A percentile compares a stretch with the other conserved stretches of the same genome.
Evolutionary conservation across 2,113 vertebrate genomes (phyloP).

Genomic region (Onychostruthus taczanowskii): DNA sequence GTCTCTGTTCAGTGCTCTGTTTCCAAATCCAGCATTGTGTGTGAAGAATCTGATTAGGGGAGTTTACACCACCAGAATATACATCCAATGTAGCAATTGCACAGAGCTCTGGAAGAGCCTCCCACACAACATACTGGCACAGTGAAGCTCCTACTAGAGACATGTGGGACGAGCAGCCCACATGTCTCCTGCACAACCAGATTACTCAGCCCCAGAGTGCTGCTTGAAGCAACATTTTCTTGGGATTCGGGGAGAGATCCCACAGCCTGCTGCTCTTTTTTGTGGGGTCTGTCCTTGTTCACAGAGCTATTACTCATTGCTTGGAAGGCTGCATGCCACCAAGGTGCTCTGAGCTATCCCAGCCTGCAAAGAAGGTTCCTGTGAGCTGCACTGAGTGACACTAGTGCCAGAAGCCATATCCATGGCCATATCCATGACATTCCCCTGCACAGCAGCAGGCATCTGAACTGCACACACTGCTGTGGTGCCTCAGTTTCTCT

Average conservation of each 20-base stretch:
- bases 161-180: neutral
- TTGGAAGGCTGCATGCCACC: neutral
- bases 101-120: neutral
- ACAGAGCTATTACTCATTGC: neutral
- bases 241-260: neutral
- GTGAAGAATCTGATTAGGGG: neutral
- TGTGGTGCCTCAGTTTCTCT: neutral
- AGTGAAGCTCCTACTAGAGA: neutral
- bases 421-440: too few relatives aligned
- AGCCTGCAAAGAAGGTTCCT: neutral
- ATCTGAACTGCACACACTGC: neutral
- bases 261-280: neutral
- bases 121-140: neutral
- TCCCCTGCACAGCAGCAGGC: neutral
- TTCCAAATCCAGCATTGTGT: neutral
- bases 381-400: neutral
- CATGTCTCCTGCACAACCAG: neutral
- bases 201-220: neutral
- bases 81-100: neutral
- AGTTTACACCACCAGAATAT: neutral
- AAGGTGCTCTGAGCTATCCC: neutral
- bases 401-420: neutral
- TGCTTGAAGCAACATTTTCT: neutral
- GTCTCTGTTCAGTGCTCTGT: neutral
- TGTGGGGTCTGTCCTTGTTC: neutral